phyloP scores from a whole-genome alignment of 2,797 vertebrate species.

The Anisognathus igniventris region DNA sequence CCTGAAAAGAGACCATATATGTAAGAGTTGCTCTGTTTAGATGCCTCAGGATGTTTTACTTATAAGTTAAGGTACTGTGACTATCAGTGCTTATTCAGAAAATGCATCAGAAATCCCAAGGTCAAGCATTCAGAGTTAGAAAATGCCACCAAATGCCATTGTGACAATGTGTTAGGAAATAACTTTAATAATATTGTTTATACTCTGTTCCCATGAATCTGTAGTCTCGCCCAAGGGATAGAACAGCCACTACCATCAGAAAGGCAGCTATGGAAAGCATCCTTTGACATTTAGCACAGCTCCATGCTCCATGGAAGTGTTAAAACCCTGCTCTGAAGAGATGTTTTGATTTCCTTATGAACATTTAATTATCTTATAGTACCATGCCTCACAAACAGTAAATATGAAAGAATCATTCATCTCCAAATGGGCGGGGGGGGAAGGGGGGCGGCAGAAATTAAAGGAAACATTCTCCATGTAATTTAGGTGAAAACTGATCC shows the following conservation, averaged over 20 bases:
- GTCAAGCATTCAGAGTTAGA: not conserved
- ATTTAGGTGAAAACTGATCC: not conserved
- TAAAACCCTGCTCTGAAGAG: not conserved
- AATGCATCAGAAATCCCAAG: not conserved
- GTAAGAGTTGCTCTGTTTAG: not conserved
- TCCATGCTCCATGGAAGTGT: not conserved
- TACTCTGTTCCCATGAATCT: not conserved
- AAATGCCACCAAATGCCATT: not conserved
- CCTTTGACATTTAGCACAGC: not conserved
- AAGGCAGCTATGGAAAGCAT: not conserved
- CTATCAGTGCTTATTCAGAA: not conserved
- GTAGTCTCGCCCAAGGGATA: not conserved
- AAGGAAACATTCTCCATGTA: not conserved
- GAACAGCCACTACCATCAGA: not conserved
- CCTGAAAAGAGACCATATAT: not conserved
- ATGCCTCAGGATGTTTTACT: not conserved
- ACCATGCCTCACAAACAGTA: not conserved
- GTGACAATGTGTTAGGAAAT: not conserved
- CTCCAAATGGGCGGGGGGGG: rapidly evolving
- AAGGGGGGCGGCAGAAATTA: not conserved
- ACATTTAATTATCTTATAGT: not conserved
- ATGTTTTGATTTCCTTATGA: not conserved
- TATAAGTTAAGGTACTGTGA: not conserved
- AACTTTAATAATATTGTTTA: not conserved
- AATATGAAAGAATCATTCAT: not conserved